Percentiles rank a stretch among this genome's conserved stretches.
phyloP scores from a whole-genome alignment of 2,888 invertebrate species.

The Agriotes lineatus region DNA sequence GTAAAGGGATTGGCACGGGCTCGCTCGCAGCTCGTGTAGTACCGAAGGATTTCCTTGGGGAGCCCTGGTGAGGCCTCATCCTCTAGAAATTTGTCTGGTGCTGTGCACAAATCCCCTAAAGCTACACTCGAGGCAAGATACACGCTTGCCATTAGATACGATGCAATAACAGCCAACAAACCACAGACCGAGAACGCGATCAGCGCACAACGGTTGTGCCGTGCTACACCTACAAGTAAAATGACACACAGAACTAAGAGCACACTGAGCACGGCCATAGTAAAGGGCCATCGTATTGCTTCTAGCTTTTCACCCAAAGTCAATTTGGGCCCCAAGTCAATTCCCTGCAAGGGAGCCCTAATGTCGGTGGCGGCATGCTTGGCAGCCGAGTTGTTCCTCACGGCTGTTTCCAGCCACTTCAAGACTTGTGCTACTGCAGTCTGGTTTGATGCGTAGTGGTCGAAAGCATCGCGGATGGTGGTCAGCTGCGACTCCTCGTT shows the following conservation, averaged over 20 bases:
- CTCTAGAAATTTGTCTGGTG: conserved; percentile 68
- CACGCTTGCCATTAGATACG: conserved; percentile 90
- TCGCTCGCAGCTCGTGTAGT: conserved; percentile 87
- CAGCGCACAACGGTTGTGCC: conserved; percentile 89
- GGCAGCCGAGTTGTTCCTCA: conserved; percentile 81
- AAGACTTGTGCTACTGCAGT: conserved; percentile 81
- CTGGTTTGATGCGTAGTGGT: conserved; percentile 82
- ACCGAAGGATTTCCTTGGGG: conserved; percentile 65
- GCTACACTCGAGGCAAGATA: conserved; percentile 90
- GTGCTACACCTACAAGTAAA: conserved; percentile 88
- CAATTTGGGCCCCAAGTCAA: conserved; percentile 75
- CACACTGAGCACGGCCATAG: conserved; percentile 88
- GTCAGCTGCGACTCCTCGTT: conserved; percentile 74
- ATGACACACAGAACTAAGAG: conserved; percentile 90
- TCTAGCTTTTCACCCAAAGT: conserved; percentile 78
- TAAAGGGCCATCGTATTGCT: conserved; percentile 85
- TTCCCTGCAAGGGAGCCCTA: conserved; percentile 71
- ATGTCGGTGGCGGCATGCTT: conserved; percentile 83
- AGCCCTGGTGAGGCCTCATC: conserved; percentile 62
- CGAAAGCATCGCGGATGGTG: conserved; percentile 81
- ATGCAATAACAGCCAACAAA: conserved; percentile 86
- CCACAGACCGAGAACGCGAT: conserved; percentile 91
- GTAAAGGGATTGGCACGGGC: conserved; percentile 85
- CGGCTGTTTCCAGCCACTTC: conserved; percentile 76
- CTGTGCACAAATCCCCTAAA: conserved; percentile 78